A percentile compares a stretch with the other conserved stretches of the same genome.
Conservation (phyloP, 30 jellyfish, hydroid and myxozoan genomes). For the Sanderia malayensis region DNA sequence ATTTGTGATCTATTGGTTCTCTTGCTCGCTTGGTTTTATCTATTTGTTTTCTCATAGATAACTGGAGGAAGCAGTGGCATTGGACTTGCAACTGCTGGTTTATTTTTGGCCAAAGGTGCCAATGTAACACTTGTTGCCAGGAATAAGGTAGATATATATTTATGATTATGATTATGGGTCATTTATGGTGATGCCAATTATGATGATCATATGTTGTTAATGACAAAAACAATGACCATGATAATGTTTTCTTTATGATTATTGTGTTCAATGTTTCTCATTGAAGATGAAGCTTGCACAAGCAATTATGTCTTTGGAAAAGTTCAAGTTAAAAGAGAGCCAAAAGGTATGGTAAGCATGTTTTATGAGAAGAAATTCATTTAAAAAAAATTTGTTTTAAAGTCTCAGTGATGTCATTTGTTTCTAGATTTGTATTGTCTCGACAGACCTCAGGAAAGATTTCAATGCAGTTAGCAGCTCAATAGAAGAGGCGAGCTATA, state of each 20-base stretch:
- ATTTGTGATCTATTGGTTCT: too few relatives aligned
- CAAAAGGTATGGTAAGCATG: constrained; percentile 46
- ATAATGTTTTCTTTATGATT: too few relatives aligned
- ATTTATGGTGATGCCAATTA: background rate
- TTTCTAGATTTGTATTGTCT: constrained; percentile 41
- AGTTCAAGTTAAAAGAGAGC: background rate
- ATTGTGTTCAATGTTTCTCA: background rate
- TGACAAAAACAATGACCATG: too few relatives aligned
- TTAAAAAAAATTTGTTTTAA: too few relatives aligned
- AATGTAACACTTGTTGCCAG: constrained; percentile 80
- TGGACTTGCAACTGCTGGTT: constrained; percentile 78
- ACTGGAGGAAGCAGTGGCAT: constrained; percentile 97
- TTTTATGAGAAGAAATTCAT: too few relatives aligned
- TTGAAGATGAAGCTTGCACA: constrained; percentile 39
- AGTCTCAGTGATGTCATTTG: too few relatives aligned
- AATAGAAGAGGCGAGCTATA: constrained; percentile 27
- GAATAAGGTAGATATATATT: constrained; percentile 39
- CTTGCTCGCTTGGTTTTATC: background rate
- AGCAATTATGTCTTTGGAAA: constrained; percentile 39
- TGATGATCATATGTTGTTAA: background rate
- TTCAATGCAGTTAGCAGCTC: constrained; percentile 12
- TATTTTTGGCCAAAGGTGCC: constrained; percentile 50
- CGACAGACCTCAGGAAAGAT: constrained; percentile 48
- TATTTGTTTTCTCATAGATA: constrained; percentile 25
- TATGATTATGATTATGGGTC: background rate